Percentiles rank a stretch among this genome's conserved stretches.
phyloP scores from a whole-genome alignment of 2,797 vertebrate genomes.

The Tinamus major region DNA sequence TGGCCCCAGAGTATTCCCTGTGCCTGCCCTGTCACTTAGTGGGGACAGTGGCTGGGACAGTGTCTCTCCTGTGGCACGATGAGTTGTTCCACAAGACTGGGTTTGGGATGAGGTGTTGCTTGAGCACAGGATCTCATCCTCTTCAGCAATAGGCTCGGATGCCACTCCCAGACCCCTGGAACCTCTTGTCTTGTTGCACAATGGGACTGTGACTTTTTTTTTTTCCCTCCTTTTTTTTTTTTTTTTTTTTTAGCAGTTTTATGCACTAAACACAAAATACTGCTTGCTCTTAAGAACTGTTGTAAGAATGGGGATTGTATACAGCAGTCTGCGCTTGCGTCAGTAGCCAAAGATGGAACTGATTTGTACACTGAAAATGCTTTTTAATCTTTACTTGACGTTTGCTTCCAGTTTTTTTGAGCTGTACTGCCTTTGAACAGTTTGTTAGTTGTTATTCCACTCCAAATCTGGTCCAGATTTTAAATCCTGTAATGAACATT shows the following conservation, averaged over 20 bases:
- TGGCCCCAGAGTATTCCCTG: not conserved
- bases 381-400: not conserved
- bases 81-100: too few relatives aligned
- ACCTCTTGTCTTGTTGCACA: not conserved
- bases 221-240: too few relatives aligned
- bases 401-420: not conserved
- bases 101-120: too few relatives aligned
- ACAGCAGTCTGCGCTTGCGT: not conserved
- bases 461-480: not conserved
- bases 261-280: not conserved
- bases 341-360: not conserved
- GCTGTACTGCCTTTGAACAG: not conserved
- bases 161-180: not conserved
- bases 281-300: not conserved
- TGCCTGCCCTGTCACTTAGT: too few relatives aligned
- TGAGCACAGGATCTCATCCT: not conserved
- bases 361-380: not conserved
- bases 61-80: too few relatives aligned
- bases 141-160: too few relatives aligned
- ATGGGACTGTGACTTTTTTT: not conserved
- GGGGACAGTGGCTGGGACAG: too few relatives aligned
- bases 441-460: not conserved
- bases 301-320: not conserved
- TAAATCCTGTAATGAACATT: not conserved
- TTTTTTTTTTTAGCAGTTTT: not conserved